Evolutionary conservation across 2,797 vertebrate genomes (phyloP), one percentile per base, ranked within the genome.

Genomic region (Hoplostethus mediterraneus): DNA sequence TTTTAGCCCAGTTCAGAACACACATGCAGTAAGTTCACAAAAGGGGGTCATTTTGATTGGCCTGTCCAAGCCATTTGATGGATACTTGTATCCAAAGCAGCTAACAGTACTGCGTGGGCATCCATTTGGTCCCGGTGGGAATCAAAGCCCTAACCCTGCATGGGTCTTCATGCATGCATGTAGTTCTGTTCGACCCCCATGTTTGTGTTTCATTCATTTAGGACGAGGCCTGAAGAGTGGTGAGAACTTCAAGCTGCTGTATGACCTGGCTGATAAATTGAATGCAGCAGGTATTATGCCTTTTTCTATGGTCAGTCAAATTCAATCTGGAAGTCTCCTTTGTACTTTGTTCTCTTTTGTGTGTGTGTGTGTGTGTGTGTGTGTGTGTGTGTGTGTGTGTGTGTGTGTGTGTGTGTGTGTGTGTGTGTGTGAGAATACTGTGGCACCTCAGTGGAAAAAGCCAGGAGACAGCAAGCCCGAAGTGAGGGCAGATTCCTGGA

Each of bases 221-320:
- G 95, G 95, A 36, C 87, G 95, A 56, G 96, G 96, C 55, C 87
- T 97, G 89, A 97, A 97, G 90, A 96, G 92, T 0, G 91, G 92
- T 56, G 95, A 96, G 14, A 96, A 96, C 83, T 96, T 97, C 51
- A 95, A 96, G 81, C 76, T 96, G 77, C 73, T 96, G 0, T 95
- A 95, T 47, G 95, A 97, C 64, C 92, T 96, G 77, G 93, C 95
- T 0, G 94, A 96, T 89, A 90, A 96, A 4, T 81, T 96, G 71
- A 90, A 96, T 45, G 95, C 96, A 84, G 94, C 95, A 91, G 95
- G 96, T 96, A 88, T 38, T 49, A 3, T 49, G 14, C 47, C 17
- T 47, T 28, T 68, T 11, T 12, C 5, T 64, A 45, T 28, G 14
- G 47, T 42, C 0, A 56, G 54, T 65, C 16, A n/a, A 4, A 33